These are phyloP conservation scores for Pelagia noctiluca DNA, from an alignment of 30 jellyfish, hydroid and myxozoan species.

Conservation along the genomic window DNA sequence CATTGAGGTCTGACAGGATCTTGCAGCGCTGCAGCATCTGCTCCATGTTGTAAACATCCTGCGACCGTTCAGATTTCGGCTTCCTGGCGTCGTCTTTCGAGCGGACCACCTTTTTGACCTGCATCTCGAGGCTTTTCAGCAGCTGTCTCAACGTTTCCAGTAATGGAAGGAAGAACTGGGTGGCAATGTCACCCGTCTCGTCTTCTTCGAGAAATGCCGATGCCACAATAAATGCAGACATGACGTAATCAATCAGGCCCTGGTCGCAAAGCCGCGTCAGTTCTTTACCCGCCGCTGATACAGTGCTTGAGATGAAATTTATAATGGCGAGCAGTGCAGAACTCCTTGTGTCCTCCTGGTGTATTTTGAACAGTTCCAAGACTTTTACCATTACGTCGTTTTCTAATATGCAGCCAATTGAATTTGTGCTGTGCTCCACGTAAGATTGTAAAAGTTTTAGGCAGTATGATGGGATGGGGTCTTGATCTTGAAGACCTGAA, in stretches of 20 bases:
- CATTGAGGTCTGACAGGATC: slow-evolving; percentile 76
- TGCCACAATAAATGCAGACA: slow-evolving; percentile 87
- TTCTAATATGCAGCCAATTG: slow-evolving; percentile 31
- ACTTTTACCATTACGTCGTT: slow-evolving; percentile 49
- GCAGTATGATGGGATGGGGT: slow-evolving; percentile 87
- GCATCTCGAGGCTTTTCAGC: slow-evolving; percentile 68
- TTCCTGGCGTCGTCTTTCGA: slow-evolving; percentile 56
- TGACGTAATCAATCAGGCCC: slow-evolving; percentile 73
- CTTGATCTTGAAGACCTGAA: slow-evolving; percentile 80
- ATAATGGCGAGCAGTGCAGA: slow-evolving; percentile 69
- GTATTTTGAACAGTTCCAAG: slow-evolving; percentile 54
- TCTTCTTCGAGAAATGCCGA: slow-evolving; percentile 80
- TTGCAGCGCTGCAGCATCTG: slow-evolving; percentile 63
- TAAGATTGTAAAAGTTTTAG: slow-evolving; percentile 73
- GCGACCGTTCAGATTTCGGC: neutral
- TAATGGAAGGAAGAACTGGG: slow-evolving; percentile 68
- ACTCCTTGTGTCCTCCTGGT: slow-evolving; percentile 68
- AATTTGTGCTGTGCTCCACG: slow-evolving; percentile 57
- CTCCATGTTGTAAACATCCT: slow-evolving; percentile 67
- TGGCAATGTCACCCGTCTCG: slow-evolving; percentile 44
- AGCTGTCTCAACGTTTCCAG: slow-evolving; percentile 82
- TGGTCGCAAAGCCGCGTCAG: slow-evolving; percentile 54
- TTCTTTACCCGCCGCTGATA: slow-evolving; percentile 47
- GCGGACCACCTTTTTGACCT: slow-evolving; percentile 78
- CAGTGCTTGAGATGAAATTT: slow-evolving; percentile 70